phyloP scores from a whole-genome alignment of 2,113 vertebrate genomes.

The Leiothrix lutea region DNA sequence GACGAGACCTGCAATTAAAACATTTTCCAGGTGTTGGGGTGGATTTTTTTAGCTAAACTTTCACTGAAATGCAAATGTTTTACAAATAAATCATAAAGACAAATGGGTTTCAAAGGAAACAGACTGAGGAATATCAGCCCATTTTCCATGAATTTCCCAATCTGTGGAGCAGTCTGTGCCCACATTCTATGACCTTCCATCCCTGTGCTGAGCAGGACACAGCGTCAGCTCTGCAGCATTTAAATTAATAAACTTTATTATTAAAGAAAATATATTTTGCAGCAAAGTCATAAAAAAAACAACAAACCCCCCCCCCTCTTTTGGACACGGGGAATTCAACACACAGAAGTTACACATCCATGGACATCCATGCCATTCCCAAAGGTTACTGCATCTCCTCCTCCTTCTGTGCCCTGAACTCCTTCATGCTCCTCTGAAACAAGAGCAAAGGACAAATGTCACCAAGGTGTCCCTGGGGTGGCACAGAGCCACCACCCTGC shows the following conservation, averaged over 20 bases:
- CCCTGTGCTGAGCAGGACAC: not conserved
- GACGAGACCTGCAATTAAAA: not conserved
- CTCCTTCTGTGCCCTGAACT: slow-evolving; percentile 75
- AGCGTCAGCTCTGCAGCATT: not conserved
- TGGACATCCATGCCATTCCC: not conserved
- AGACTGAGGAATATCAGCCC: not conserved
- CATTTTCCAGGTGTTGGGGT: not conserved
- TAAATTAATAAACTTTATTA: not conserved
- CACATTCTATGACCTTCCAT: fast-evolving
- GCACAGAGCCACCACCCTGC: not conserved
- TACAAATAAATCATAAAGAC: not conserved
- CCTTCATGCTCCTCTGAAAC: slow-evolving; percentile 76
- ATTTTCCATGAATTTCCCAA: not conserved
- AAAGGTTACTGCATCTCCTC: slow-evolving; percentile 75
- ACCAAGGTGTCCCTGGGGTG: fast-evolving
- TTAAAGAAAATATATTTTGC: not conserved
- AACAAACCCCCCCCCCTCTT: fast-evolving
- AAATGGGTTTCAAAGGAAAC: not conserved
- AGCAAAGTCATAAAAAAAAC: not conserved
- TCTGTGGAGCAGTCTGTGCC: not conserved
- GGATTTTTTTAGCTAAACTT: not conserved
- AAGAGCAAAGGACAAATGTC: not conserved
- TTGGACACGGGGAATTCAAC: not conserved
- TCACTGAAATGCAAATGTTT: not conserved
- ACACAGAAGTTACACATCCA: not conserved